phyloP scores from a whole-genome alignment of 2,113 vertebrate genomes.

The Oryzias woworae region DNA sequence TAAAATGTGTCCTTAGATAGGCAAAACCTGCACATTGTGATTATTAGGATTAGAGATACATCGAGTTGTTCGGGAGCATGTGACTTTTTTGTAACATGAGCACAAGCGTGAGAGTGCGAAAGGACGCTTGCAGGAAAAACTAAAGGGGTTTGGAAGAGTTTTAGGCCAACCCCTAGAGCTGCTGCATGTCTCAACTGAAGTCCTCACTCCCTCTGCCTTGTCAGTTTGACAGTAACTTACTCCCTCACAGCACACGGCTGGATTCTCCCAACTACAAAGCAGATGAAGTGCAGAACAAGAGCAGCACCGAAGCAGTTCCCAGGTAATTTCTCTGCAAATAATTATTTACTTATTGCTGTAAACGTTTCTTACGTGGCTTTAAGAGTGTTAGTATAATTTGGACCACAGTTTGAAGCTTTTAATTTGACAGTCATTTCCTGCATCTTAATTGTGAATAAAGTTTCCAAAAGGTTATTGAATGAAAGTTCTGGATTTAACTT shows the following conservation, averaged over 20 bases:
- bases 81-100: not conserved
- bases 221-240: slow-evolving; percentile 49
- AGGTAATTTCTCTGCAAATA: slow-evolving; percentile 43
- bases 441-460: too few species aligned
- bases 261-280: slow-evolving; percentile 49
- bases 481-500: too few species aligned
- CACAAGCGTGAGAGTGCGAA: not conserved
- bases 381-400: too few species aligned
- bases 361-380: not conserved
- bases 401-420: too few species aligned
- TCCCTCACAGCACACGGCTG: slow-evolving; percentile 27
- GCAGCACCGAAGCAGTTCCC: not conserved
- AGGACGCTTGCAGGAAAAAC: slow-evolving; percentile 5
- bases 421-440: too few species aligned
- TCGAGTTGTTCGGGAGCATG: not conserved
- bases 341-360: not conserved
- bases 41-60: not conserved
- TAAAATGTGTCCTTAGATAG: too few species aligned
- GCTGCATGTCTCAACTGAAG: slow-evolving; percentile 53
- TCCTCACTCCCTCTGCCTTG: slow-evolving; percentile 40
- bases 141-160: slow-evolving; percentile 11
- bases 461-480: too few species aligned
- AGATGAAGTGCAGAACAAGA: slow-evolving; percentile 30
- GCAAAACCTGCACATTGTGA: not conserved
- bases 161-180: slow-evolving; percentile 57